These are phyloP conservation scores for Elegia similella DNA, from an alignment of 2,888 invertebrate species.

Conservation along the genomic window DNA sequence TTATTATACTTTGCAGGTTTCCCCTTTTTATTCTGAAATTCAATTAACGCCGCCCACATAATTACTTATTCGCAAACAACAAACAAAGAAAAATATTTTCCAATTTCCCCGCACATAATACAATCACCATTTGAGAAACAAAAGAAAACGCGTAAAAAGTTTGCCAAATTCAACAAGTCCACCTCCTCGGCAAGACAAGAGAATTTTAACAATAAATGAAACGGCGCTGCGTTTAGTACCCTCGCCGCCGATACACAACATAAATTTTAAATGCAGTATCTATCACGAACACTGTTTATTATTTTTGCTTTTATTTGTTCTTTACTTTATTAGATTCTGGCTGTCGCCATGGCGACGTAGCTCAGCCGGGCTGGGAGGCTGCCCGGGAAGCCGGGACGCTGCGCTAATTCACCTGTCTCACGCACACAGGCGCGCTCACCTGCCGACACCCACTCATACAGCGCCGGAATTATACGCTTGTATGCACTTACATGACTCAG, in stretches of 20 bases:
- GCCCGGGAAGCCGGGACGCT: constrained; percentile 50
- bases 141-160: constrained; percentile 4
- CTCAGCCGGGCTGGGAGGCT: constrained; percentile 48
- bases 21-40: neutral
- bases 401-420: constrained; percentile 62
- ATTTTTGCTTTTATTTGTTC: constrained; percentile 49
- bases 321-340: constrained; percentile 54
- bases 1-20: neutral
- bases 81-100: neutral
- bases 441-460: constrained; percentile 44
- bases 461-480: constrained; percentile 49
- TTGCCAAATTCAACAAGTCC: constrained; percentile 6
- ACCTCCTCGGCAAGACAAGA: neutral
- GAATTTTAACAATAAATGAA: constrained; percentile 3
- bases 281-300: constrained; percentile 35
- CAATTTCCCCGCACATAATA: neutral
- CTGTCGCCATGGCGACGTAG: constrained; percentile 65
- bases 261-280: constrained; percentile 25
- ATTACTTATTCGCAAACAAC: constrained; percentile 2
- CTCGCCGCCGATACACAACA: constrained; percentile 14
- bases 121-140: constrained; percentile 9
- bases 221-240: neutral
- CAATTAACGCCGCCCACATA: neutral
- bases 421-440: constrained; percentile 49
- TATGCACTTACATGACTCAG: constrained; percentile 51